These are phyloP conservation scores for Xanthia togata DNA, from an alignment of 2,888 invertebrate species.

Conservation along the genomic window DNA sequence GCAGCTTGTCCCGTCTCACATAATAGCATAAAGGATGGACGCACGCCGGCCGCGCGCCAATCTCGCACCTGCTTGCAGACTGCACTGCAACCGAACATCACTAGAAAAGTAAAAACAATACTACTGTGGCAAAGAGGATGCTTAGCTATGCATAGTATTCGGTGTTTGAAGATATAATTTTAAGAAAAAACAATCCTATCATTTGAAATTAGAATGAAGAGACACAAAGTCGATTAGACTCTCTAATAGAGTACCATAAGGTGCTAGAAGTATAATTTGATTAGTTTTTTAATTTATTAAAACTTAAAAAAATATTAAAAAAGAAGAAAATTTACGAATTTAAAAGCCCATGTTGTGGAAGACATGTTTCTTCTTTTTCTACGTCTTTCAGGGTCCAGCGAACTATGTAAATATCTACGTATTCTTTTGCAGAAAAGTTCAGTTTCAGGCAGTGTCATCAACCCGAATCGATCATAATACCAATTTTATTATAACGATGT, in stretches of 20 bases:
- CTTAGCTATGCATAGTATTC: not conserved
- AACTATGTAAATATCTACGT: too few species aligned
- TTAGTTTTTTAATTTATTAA: not conserved
- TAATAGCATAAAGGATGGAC: conserved; percentile 83
- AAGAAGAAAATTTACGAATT: too few species aligned
- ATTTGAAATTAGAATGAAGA: conserved; percentile 7
- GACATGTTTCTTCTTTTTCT: not conserved
- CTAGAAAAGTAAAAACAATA: conserved; percentile 36
- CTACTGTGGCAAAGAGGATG: not conserved
- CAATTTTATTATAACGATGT: not conserved
- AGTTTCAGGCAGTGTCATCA: not conserved
- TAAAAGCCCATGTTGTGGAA: not conserved
- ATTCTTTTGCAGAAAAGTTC: not conserved
- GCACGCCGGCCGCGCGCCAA: conserved; percentile 72
- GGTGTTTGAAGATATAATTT: not conserved
- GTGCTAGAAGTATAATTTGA: not conserved
- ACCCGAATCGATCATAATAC: not conserved
- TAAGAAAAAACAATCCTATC: not conserved
- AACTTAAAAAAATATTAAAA: not conserved
- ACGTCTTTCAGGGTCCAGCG: not conserved
- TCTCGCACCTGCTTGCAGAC: conserved; percentile 71
- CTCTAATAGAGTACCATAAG: not conserved
- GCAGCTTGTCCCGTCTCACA: conserved; percentile 84
- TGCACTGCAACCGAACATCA: conserved; percentile 46
- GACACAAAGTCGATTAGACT: not conserved